Evolutionary conservation across 1,140 invertebrate genomes (phyloP).

Genomic region (Trissolcus basalis): DNA sequence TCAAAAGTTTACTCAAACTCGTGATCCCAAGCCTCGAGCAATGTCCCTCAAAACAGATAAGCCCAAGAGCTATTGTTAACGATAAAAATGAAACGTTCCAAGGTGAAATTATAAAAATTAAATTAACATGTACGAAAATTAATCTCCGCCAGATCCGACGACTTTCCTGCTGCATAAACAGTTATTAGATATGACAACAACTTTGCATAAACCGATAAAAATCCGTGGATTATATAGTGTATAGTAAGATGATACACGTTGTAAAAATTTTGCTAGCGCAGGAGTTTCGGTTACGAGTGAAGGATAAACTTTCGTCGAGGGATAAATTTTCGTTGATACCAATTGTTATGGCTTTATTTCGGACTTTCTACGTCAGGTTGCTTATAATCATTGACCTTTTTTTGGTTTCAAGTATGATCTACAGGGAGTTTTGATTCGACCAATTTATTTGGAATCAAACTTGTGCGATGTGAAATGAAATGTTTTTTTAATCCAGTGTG

Average conservation of each 20-base stretch:
- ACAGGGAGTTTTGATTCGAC: too few relatives aligned
- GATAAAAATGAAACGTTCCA: neutral
- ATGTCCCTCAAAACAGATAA: slow-evolving; percentile 12
- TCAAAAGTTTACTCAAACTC: slow-evolving; percentile 36
- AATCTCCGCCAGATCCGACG: too few relatives aligned
- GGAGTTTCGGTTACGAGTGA: slow-evolving; percentile 13
- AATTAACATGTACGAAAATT: too few relatives aligned
- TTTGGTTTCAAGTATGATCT: slow-evolving; percentile 33
- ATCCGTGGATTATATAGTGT: slow-evolving; percentile 43
- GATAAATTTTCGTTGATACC: slow-evolving; percentile 46
- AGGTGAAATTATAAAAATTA: too few relatives aligned
- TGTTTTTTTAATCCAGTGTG: too few relatives aligned
- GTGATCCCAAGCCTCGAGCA: slow-evolving; percentile 21
- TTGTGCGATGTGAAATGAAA: too few relatives aligned
- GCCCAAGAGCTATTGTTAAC: slow-evolving; percentile 1
- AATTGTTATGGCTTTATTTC: slow-evolving; percentile 45
- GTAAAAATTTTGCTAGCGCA: too few relatives aligned
- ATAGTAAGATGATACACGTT: too few relatives aligned
- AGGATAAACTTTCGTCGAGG: slow-evolving; percentile 44
- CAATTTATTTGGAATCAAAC: too few relatives aligned
- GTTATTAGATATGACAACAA: too few relatives aligned
- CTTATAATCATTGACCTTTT: slow-evolving; percentile 41
- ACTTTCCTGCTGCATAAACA: too few relatives aligned
- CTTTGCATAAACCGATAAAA: slow-evolving; percentile 45
- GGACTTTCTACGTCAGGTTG: slow-evolving; percentile 45